A percentile compares a stretch with the other conserved stretches of the same genome.
Evolutionary conservation across 2,888 invertebrate species (phyloP).

Genomic region (Trichacis sp.): DNA sequence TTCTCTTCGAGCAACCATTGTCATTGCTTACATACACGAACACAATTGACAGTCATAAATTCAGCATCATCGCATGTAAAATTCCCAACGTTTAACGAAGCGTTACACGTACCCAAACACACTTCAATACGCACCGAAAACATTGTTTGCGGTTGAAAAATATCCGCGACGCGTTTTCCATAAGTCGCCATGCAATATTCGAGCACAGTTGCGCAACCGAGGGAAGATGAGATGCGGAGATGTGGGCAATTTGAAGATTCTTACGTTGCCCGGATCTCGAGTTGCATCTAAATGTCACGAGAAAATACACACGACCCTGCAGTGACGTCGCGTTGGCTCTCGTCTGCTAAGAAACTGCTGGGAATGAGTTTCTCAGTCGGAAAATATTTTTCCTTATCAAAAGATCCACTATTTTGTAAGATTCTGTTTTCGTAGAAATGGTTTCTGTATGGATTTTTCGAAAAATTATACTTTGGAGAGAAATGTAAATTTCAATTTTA

Average conservation of each 20-base stretch:
- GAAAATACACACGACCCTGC: constrained; percentile 20
- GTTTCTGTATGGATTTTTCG: too few relatives aligned
- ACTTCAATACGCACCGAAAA: not conserved
- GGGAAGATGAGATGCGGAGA: constrained; percentile 31
- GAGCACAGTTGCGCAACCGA: constrained; percentile 23
- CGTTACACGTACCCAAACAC: not conserved
- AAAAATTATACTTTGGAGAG: too few relatives aligned
- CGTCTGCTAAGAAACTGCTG: not conserved
- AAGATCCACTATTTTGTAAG: too few relatives aligned
- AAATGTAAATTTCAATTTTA: too few relatives aligned
- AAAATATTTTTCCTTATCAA: constrained; percentile 3
- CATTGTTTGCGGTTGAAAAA: not conserved
- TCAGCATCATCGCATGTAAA: too few relatives aligned
- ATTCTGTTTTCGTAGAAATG: too few relatives aligned
- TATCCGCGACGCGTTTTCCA: not conserved
- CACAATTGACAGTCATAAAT: too few relatives aligned
- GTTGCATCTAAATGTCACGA: constrained; percentile 30
- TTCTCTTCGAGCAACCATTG: too few relatives aligned
- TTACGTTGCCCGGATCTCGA: constrained; percentile 19
- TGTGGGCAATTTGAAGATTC: constrained; percentile 36
- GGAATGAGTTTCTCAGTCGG: not conserved
- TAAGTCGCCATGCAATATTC: constrained; percentile 18
- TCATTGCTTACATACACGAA: too few relatives aligned
- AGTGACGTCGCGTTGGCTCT: constrained; percentile 9
- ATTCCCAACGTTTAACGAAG: not conserved